Evolutionary conservation across 2,113 vertebrate genomes (phyloP).

Genomic region (Melanostigma gelatinosum): DNA sequence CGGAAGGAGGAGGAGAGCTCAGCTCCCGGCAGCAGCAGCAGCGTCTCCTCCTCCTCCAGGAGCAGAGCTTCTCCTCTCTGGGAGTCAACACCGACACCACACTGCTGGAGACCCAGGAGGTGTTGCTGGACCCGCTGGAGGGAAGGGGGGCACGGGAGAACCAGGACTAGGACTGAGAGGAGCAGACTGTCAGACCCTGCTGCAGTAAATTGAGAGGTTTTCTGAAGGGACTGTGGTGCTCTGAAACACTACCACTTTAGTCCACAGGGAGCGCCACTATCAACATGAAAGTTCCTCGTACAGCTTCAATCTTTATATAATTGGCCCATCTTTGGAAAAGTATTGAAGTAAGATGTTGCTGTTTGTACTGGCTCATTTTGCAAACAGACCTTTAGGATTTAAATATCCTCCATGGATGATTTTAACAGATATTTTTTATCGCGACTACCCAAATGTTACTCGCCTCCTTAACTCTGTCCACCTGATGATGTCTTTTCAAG

Average conservation of each 20-base stretch:
- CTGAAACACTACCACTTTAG: neutral
- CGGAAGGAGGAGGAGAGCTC: too few relatives aligned
- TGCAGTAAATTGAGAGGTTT: neutral
- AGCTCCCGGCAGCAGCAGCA: too few relatives aligned
- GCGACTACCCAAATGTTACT: slow-evolving; percentile 23
- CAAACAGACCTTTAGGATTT: neutral
- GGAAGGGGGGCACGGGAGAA: neutral
- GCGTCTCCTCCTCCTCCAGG: neutral
- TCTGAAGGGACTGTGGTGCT: neutral
- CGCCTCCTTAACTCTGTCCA: slow-evolving; percentile 21
- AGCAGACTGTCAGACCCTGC: neutral
- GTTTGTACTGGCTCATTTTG: neutral
- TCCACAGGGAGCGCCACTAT: neutral
- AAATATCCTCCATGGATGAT: neutral
- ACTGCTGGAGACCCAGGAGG: neutral
- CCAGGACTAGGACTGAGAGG: too few relatives aligned
- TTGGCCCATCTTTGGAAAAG: neutral
- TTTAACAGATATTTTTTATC: slow-evolving; percentile 11
- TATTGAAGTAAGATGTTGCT: neutral
- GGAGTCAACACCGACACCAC: too few relatives aligned
- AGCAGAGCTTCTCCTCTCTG: neutral
- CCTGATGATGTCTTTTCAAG: slow-evolving; percentile 77
- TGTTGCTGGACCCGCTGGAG: neutral
- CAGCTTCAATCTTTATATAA: neutral
- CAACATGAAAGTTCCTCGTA: neutral